Conservation (phyloP, 2,888 invertebrate genomes). For the Philopedon plagiatum region DNA sequence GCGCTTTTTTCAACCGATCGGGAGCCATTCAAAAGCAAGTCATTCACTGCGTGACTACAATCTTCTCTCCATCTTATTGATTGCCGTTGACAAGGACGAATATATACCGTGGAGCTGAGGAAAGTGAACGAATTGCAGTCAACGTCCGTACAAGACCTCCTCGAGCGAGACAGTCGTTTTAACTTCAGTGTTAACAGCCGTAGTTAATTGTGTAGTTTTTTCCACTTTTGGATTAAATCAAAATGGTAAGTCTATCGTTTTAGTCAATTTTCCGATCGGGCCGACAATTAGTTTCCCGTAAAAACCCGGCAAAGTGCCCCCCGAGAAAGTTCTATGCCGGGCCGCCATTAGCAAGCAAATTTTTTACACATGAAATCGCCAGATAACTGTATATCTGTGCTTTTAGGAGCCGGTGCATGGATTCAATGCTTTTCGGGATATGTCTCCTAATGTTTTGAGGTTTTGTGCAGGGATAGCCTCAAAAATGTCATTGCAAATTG, state of each 20-base stretch:
- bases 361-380: conserved; percentile 8
- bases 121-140: conserved; percentile 63
- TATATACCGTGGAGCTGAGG: conserved; percentile 7
- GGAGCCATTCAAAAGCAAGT: conserved; percentile 66
- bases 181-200: conserved; percentile 64
- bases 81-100: conserved; percentile 22
- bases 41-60: conserved; percentile 66
- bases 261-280: conserved; percentile 11
- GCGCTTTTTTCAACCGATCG: conserved; percentile 57
- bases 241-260: conserved; percentile 64
- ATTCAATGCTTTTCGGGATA: background rate
- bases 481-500: background rate
- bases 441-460: background rate
- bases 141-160: conserved; percentile 68
- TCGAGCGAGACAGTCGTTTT: conserved; percentile 63
- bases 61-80: conserved; percentile 34
- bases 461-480: background rate
- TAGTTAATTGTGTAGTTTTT: conserved; percentile 62
- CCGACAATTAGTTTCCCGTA: conserved; percentile 35
- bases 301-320: conserved; percentile 26
- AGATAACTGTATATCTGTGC: background rate
- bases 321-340: conserved; percentile 43
- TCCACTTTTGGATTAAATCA: conserved; percentile 62
- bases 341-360: conserved; percentile 49
- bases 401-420: background rate